Base-by-base conservation (phyloP, 2,888 invertebrate species). In the Dasypolia templi region DNA sequence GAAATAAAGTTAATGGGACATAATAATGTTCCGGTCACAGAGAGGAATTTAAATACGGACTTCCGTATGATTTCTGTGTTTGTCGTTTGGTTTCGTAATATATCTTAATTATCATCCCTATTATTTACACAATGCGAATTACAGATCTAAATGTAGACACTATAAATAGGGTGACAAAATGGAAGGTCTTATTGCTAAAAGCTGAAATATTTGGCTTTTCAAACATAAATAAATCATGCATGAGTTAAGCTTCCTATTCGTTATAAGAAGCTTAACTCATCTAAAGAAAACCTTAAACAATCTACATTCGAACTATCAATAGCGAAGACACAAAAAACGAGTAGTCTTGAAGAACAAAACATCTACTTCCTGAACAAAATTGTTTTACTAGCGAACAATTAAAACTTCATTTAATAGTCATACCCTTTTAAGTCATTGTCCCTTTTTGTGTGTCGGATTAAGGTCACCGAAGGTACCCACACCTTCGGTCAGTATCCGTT, bases 401-500 rank as follows among this genome's bases (percentile, higher is more conserved):
- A 53, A 81, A 62, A 53, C 35, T 53, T 53, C 42, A 81, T 70
- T 70, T n/a, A 53, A 44, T 49, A 49, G 53, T 67, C 49, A 26
- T 19, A 35, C 22, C 66, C 62, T 55, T 75, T 46, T 22, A 82
- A 53, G 77, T 68, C 35, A 65, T 32, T 66, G 62, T 53, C 51
- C 58, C 62, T 82, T 85, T 74, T 82, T 74, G 56, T 64, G 12
- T 29, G 58, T 32, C 42, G 29, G 39, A 68, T 67, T 80, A 78
- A 83, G 86, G 88, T 75, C 86, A 71, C 32, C 6, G 51, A 70
- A 75, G 69, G 71, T 78, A 77, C 61, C 70, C 39, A n/a, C n/a
- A n/a, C n/a, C n/a, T n/a, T n/a, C n/a, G n/a, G n/a, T n/a, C n/a
- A 67, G 44, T 66, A 46, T 51, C 62, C 61, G 74, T 59, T 58